Percentiles rank a stretch among this genome's conserved stretches.
phyloP scores from a whole-genome alignment of 2,113 vertebrate genomes.

The Meriones unguiculatus region DNA sequence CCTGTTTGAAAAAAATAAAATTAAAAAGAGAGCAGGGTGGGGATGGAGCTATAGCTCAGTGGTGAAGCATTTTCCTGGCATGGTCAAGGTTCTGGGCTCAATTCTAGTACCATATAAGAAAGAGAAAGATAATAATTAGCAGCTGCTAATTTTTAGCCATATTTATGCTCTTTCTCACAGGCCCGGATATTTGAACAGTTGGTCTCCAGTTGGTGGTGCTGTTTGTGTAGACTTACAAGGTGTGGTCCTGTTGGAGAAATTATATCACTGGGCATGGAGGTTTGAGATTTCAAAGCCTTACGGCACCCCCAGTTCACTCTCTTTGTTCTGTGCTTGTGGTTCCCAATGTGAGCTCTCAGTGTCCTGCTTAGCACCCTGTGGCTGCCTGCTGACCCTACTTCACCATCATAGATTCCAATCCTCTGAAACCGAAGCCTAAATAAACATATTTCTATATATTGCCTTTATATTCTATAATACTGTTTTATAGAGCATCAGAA shows the following conservation, averaged over 20 bases:
- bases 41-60: not conserved
- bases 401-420: not conserved
- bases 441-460: not conserved
- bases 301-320: not conserved
- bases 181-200: not conserved
- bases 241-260: not conserved
- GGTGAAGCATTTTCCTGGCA: not conserved
- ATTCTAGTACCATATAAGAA: not conserved
- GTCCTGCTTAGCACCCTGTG: not conserved
- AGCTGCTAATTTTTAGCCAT: not conserved
- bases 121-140: not conserved
- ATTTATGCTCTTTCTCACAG: not conserved
- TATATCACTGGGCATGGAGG: not conserved
- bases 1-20: not conserved
- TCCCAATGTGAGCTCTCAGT: not conserved
- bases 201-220: not conserved
- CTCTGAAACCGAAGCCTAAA: not conserved
- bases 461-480: not conserved
- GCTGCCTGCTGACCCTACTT: not conserved
- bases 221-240: not conserved
- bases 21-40: not conserved
- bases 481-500: not conserved
- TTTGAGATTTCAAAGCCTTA: not conserved
- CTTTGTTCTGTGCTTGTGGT: not conserved
- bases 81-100: not conserved